Evolutionary conservation across 2,113 vertebrate species (phyloP).

Genomic region (Orientallactaga bullata): DNA sequence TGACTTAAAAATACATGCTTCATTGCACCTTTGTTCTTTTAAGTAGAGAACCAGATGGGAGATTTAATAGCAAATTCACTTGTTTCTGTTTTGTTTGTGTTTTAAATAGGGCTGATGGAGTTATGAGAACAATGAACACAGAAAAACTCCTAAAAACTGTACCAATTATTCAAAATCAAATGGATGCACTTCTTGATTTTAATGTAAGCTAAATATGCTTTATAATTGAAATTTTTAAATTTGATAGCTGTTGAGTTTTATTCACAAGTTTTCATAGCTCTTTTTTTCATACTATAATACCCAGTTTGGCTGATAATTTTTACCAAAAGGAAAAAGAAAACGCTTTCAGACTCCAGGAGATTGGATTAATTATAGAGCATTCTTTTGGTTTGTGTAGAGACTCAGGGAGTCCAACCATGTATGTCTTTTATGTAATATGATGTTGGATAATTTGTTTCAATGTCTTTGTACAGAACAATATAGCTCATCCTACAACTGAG

Average conservation of each 20-base stretch:
- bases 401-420: not conserved
- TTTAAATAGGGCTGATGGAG: constrained; percentile 93
- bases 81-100: constrained; percentile 52
- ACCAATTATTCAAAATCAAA: constrained; percentile 95
- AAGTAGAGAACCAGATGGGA: constrained; percentile 25
- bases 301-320: not conserved
- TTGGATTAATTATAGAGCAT: not conserved
- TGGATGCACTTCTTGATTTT: constrained; percentile 97
- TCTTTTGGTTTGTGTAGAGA: constrained; percentile 5
- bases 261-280: constrained; percentile 6
- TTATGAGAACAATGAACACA: constrained; percentile 99
- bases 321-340: not conserved
- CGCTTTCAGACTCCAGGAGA: not conserved
- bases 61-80: constrained; percentile 58
- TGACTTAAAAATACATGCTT: constrained; percentile 55
- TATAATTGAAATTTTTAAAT: constrained; percentile 37
- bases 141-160: constrained; percentile 97
- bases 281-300: constrained; percentile 2
- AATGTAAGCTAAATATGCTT: constrained; percentile 90
- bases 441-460: not conserved
- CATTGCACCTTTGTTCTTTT: constrained; percentile 47
- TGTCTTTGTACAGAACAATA: constrained; percentile 24
- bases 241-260: constrained; percentile 17
- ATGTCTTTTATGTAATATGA: not conserved
- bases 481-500: not conserved